Evolutionary conservation across 1,140 invertebrate genomes (phyloP).

Genomic region (Portunus trituberculatus): DNA sequence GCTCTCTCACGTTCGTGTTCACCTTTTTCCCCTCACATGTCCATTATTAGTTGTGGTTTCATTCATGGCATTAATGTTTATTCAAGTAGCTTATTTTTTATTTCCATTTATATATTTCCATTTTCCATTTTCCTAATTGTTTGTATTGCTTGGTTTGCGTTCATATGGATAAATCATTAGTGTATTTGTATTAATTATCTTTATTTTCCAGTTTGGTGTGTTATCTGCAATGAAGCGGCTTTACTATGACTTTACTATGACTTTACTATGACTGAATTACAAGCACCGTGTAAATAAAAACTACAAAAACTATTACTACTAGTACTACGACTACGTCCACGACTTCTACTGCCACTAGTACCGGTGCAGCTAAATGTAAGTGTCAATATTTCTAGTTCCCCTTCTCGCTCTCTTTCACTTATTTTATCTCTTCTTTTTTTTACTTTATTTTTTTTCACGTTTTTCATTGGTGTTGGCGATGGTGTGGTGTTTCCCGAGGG

Average conservation of each 20-base stretch:
- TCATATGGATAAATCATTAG: too few species aligned
- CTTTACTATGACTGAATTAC: too few species aligned
- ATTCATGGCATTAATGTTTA: too few species aligned
- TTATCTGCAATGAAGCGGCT: too few species aligned
- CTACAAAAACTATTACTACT: background rate
- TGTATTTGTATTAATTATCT: too few species aligned
- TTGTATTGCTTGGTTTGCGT: too few species aligned
- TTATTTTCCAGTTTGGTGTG: too few species aligned
- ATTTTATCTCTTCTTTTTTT: background rate
- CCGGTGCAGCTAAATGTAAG: background rate
- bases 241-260: too few species aligned
- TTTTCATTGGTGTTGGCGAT: background rate
- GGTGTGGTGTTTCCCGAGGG: background rate
- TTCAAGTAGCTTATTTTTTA: background rate
- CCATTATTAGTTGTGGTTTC: too few species aligned
- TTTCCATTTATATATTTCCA: background rate
- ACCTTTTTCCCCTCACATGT: too few species aligned
- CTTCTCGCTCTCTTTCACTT: background rate
- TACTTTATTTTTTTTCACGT: background rate
- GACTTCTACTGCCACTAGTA: background rate
- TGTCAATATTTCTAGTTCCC: background rate
- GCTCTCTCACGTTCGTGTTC: background rate
- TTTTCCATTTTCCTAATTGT: too few species aligned
- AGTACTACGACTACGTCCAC: background rate
- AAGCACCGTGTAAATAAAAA: too few species aligned